These are phyloP conservation scores for Oryctolagus cuniculus DNA, from an alignment of 2,113 vertebrate species.

Conservation along the genomic window DNA sequence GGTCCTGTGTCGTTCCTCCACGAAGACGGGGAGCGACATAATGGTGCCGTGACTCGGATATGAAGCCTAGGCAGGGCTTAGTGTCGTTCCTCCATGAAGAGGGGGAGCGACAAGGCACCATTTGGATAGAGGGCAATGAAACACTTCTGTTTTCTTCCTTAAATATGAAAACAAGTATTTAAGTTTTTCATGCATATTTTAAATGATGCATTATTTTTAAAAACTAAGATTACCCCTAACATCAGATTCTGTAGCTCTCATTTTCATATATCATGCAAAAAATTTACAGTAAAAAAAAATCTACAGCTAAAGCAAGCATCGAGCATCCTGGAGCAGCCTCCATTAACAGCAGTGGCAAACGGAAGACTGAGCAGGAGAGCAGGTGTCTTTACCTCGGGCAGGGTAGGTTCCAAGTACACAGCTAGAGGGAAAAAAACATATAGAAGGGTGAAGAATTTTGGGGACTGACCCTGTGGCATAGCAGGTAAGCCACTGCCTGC, in stretches of 20 bases:
- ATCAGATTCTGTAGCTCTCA: constrained; percentile 17
- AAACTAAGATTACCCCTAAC: constrained; percentile 21
- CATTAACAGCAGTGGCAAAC: constrained; percentile 34
- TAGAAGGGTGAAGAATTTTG: background rate
- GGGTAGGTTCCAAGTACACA: background rate
- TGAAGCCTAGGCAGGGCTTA: too few relatives aligned
- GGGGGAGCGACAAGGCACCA: too few relatives aligned
- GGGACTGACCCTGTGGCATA: background rate
- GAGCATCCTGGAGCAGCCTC: background rate
- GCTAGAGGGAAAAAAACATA: background rate
- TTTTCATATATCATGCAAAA: constrained; percentile 26
- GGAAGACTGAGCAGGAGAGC: background rate
- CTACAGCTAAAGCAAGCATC: constrained; percentile 18
- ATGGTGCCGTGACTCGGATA: too few relatives aligned
- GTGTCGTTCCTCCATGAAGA: too few relatives aligned
- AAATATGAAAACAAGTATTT: constrained; percentile 26
- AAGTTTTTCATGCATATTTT: background rate
- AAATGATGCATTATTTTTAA: constrained; percentile 16
- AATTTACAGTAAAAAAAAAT: constrained; percentile 54
- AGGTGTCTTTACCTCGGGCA: background rate
- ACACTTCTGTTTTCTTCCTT: background rate
- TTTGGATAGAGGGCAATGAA: background rate
- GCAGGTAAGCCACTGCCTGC: background rate
- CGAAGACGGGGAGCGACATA: too few relatives aligned
- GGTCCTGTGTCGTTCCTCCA: too few relatives aligned